Base-by-base conservation (phyloP, 2,113 vertebrate species). In the Planiliza haematocheilus region DNA sequence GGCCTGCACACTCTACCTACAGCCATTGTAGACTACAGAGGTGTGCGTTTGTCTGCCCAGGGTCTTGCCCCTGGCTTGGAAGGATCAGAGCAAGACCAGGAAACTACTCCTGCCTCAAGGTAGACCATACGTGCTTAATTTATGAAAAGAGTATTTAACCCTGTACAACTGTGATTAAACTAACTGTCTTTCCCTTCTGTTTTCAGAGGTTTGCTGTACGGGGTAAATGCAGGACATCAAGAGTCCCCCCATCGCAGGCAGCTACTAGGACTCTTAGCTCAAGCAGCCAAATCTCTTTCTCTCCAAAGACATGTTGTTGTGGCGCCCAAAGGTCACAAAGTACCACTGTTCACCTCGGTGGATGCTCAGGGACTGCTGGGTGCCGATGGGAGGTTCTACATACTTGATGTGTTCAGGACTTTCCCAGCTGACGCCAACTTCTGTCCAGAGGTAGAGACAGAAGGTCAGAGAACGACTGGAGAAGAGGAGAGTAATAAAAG, bases 331-430 rank as follows among this genome's bases (percentile, higher is more conserved):
- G 79, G 86, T 65, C 79, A 93, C 75, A 75, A 87, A 41, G 83
- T 94, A 12, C 86, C 92, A 0, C 86, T 95, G 38, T 95, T 94
- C 84, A 94, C 94, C 30, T 92, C 94, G 4, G 77, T 92, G 48
- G 94, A 95, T 7, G 91, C 92, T 7, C 93, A 95, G 79, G 95
- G 95, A 4, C 84, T 95, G 17, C 51, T 95, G 75, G 95, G 95
- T 4, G 93, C 94, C 10, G 95, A 95, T 43, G 88, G 93, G 6
- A 91, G 95, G 41, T 93, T 90, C 73, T 95, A 95, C 81, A 53
- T 95, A 66, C 86, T 95, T 39, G 94, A 95, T 73, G 91, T 95
- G 14, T 94, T 94, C 74, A 91, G 93, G 51, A 94, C 69, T 55
- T 89, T 93, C 45, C 94, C 94, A 9, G 90, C 91, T 12, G 95